Base-by-base conservation (phyloP, 2,797 vertebrate species). In the Acropternis orthonyx region DNA sequence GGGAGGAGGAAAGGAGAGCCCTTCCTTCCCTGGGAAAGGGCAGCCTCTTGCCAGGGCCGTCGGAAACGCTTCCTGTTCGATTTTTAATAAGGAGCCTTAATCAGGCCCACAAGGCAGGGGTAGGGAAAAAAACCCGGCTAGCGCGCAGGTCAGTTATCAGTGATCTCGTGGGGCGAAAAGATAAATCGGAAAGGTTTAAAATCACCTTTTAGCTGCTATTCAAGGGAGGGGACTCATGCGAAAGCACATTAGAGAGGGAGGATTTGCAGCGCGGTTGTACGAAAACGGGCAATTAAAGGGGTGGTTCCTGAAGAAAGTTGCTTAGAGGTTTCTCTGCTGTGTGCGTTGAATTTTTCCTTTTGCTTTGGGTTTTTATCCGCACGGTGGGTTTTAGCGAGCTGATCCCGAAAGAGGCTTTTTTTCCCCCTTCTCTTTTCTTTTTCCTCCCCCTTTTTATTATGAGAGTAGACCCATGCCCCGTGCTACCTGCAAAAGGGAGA, bases 231-330 rank as follows among this genome's bases (percentile, higher is more conserved):
- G 34, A 27, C 1, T 77, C 24, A 19, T 43, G 68, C 6, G 10
- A 71, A 74, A 78, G 51, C 34, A 22, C 5, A 7, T 7, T 36
- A 14, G 10, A 22, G 55, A 66, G 52, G 32, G 32, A 69, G 39
- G 32, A 28, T 90, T 83, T 67, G 51, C 58, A 54, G 21, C 20
- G 48, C 2, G 5, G 20, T 63, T 46, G 41, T 19, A 77, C 0
- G 27, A 71, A 89, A 85, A 71, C 2, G 34, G 65, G 71, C 46
- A 74, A 8, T 73, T 88, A 39, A 55, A 94, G 92, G 79, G n/a
- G 76, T 56, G 88, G 74, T 36, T 95, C 28, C 37, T 36, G 46
- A 67, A 88, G 79, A 97, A 98, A 98, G 97, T 98, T 98, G 91
- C 58, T 84, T 28, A 68, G 56, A 78, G 87, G 67, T 69, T 90